These are phyloP conservation scores for Lacanobia wlatinum DNA, from an alignment of 2,888 invertebrate species.

Conservation along the genomic window DNA sequence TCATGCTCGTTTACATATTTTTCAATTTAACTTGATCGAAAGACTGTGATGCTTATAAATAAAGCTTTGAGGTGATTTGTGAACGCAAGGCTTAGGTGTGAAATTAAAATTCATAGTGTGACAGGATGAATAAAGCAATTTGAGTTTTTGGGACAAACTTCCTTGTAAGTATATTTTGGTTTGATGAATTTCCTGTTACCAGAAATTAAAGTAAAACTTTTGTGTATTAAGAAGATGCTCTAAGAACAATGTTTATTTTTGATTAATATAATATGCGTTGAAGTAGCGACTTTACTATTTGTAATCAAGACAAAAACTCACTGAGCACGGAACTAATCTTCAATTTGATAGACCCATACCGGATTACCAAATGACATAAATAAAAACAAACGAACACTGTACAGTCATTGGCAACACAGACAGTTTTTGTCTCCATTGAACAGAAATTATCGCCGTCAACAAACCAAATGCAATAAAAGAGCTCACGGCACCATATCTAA, in stretches of 20 bases:
- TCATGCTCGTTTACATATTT: slow-evolving; percentile 86
- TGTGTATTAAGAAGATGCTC: not conserved
- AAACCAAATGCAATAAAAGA: slow-evolving; percentile 70
- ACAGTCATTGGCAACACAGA: slow-evolving; percentile 62
- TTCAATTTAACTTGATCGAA: slow-evolving; percentile 83
- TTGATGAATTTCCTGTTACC: not conserved
- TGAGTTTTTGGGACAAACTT: slow-evolving; percentile 21
- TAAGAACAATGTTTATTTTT: not conserved
- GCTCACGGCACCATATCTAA: slow-evolving; percentile 74
- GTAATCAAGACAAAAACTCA: slow-evolving; percentile 27
- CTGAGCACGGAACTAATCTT: slow-evolving; percentile 48
- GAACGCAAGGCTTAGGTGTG: slow-evolving; percentile 59
- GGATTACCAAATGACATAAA: slow-evolving; percentile 47
- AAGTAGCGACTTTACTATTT: not conserved
- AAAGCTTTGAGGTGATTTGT: slow-evolving; percentile 76
- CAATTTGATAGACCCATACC: slow-evolving; percentile 45
- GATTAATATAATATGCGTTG: not conserved
- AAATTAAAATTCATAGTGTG: slow-evolving; percentile 65
- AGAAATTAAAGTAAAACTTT: not conserved
- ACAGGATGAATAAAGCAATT: slow-evolving; percentile 39
- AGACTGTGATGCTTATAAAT: slow-evolving; percentile 75
- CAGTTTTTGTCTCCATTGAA: slow-evolving; percentile 70
- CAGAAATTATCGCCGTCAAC: slow-evolving; percentile 78
- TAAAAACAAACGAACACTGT: slow-evolving; percentile 46
- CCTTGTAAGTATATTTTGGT: not conserved